Conservation (phyloP, 2,797 vertebrate species). For the Gallinago stenura region DNA sequence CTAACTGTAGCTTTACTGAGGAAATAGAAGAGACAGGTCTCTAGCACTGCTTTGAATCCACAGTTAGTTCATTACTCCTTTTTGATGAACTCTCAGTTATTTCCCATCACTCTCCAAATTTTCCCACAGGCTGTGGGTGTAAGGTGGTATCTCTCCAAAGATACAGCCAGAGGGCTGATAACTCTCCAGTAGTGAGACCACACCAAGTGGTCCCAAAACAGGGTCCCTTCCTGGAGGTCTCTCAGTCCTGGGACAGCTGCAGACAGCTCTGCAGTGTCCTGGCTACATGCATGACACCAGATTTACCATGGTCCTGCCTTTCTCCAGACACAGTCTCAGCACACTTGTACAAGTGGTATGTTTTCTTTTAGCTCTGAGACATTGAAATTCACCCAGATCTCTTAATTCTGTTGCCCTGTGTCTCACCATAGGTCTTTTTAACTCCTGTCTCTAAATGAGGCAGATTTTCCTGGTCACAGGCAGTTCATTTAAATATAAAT, state of each 20-base stretch:
- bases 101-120: neutral
- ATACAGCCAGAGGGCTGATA: neutral
- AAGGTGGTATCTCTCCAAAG: neutral
- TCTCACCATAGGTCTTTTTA: constrained; percentile 41
- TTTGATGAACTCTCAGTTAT: neutral
- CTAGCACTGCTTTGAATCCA: neutral
- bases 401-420: neutral
- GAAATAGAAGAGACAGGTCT: neutral
- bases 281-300: accelerated
- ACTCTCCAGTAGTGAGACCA: neutral
- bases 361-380: neutral
- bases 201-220: neutral
- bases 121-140: neutral
- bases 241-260: neutral
- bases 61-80: neutral
- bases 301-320: neutral
- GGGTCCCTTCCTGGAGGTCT: neutral
- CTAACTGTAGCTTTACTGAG: neutral
- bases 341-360: neutral
- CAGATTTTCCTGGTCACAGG: constrained; percentile 51
- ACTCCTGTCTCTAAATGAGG: constrained; percentile 59
- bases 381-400: constrained; percentile 6
- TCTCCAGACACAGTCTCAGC: neutral
- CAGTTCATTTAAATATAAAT: constrained; percentile 69
- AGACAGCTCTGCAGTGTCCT: neutral